These are phyloP conservation scores for Trachelus tabidus DNA, from an alignment of 2,888 invertebrate genomes.

Conservation along the genomic window DNA sequence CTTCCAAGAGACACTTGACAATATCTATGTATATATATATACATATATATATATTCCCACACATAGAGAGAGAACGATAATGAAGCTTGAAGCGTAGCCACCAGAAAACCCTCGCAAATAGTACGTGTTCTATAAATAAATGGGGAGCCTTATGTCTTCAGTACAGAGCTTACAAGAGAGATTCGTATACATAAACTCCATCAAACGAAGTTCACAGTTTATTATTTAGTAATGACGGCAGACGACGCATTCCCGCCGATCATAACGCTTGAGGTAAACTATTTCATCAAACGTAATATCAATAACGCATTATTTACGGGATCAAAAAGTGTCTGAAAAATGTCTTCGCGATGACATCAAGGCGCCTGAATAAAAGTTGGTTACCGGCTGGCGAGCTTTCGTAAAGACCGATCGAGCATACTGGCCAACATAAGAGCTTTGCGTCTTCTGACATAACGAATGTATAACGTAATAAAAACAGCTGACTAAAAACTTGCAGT, in stretches of 20 bases:
- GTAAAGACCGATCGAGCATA: not conserved
- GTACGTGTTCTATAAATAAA: conserved; percentile 53
- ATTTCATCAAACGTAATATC: conserved; percentile 8
- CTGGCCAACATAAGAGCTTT: not conserved
- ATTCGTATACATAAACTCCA: conserved; percentile 42
- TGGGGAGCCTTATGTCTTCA: conserved; percentile 47
- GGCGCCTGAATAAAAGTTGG: not conserved
- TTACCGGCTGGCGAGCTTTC: not conserved
- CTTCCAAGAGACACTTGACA: not conserved
- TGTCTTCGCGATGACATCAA: not conserved
- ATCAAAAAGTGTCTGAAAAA: not conserved
- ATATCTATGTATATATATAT: not conserved
- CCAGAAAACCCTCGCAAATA: conserved; percentile 6
- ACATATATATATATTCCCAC: too few relatives aligned
- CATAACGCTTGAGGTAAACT: conserved; percentile 50
- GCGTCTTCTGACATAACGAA: not conserved
- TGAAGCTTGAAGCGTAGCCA: not conserved
- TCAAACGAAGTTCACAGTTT: conserved; percentile 50
- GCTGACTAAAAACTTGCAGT: not conserved
- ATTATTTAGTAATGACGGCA: conserved; percentile 54
- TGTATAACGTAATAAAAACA: not conserved
- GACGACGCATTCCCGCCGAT: conserved; percentile 53
- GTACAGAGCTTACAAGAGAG: conserved; percentile 41
- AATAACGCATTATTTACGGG: not conserved
- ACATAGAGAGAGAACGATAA: not conserved